Base-by-base conservation (phyloP, 1,140 invertebrate species). In the Vanessa tameamea region DNA sequence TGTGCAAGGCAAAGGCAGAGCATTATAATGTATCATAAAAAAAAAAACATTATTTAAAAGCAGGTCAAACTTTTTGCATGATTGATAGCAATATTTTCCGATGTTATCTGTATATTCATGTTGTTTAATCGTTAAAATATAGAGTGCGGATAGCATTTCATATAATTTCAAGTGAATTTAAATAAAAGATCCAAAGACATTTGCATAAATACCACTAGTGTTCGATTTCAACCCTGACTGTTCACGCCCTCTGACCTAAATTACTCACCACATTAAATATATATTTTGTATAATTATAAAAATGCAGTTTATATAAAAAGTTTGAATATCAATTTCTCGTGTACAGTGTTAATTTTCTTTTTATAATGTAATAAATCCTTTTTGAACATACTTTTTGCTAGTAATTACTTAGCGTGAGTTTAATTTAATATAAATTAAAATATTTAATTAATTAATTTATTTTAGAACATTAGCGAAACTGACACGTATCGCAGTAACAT, bases 161-260 rank as follows among this genome's bases (percentile, higher is more conserved):
- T 64, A 53, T 31, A 61, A 61, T 72, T 67, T 72, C 16, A 59
- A 16, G 16, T 57, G 20, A 74, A 77, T 74, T 77, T 77, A 69
- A 74, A 77, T 77, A 70, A 59, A 71, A 77, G 64, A 77, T 57
- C 59, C 26, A 43, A 63, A 23, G 64, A 69, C 55, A 74, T 78
- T 78, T 78, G 47, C 76, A 78, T 78, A 74, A 76, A 72, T 64
- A 53, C 64, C 55, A 15, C 72, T 37, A 66, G 64, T 77, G 63
- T 69, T 72, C 66, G 67, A 72, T 78, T 74, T 71, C 57, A 67
- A 69, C 72, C 76, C 72, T 72, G 72, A 74, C 65, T 43, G 59
- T 66, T 51, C 72, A 65, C 55, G 67, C 66, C 67, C 67, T 65
- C 50, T 78, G 76, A 74, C 72, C 72, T 65, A 74, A 78, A 68